Percentiles rank a stretch among this genome's conserved stretches.
phyloP scores from a whole-genome alignment of 2,113 vertebrate species.

The Serranochromis macrocephalus region DNA sequence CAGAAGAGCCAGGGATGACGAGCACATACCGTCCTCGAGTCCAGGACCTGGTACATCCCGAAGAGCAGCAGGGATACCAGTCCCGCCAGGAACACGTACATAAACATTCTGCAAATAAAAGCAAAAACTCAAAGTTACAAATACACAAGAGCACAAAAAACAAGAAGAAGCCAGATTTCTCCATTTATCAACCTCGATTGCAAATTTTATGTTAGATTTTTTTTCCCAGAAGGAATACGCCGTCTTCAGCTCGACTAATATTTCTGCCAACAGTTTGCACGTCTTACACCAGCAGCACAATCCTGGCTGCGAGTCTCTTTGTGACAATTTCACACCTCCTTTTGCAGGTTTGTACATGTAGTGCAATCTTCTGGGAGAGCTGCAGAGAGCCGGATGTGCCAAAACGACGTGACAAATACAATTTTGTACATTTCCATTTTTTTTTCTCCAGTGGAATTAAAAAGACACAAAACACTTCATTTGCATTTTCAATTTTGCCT shows the following conservation, averaged over 20 bases:
- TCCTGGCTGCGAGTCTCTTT: constrained; percentile 3
- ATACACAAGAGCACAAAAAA: not conserved
- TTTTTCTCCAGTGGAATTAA: not conserved
- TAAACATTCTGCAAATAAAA: constrained; percentile 60
- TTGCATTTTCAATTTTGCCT: not conserved
- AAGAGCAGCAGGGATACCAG: constrained; percentile 64
- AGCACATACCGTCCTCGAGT: constrained; percentile 64
- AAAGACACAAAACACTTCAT: not conserved
- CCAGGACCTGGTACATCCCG: constrained; percentile 70
- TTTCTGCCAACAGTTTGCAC: not conserved
- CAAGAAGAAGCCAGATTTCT: not conserved
- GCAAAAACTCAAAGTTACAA: not conserved
- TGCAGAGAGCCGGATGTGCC: not conserved
- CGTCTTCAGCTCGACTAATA: not conserved
- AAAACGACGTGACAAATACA: not conserved
- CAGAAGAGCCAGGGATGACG: not conserved
- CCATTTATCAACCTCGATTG: not conserved
- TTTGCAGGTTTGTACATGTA: constrained; percentile 9
- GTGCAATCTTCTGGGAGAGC: not conserved
- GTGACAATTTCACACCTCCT: constrained; percentile 43
- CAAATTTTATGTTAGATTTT: not conserved
- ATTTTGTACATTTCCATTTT: not conserved
- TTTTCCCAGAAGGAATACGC: not conserved
- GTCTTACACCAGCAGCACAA: constrained; percentile 2
- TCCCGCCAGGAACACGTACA: constrained; percentile 73